Evolutionary conservation across 2,888 invertebrate species (phyloP).

Genomic region (Allygus modestus): DNA sequence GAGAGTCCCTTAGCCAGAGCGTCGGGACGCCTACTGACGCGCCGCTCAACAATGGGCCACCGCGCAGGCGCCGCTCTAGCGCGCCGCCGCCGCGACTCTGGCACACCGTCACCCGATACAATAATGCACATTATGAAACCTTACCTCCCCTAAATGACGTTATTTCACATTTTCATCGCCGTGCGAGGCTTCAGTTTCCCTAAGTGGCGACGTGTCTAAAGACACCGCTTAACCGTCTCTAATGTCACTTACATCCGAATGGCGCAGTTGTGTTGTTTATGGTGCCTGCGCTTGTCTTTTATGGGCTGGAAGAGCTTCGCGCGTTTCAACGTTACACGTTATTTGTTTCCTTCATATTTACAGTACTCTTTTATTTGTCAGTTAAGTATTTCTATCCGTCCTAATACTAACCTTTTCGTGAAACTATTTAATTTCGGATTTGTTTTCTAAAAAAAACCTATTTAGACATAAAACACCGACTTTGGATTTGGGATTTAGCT

Average conservation of each 20-base stretch:
- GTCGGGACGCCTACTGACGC: neutral
- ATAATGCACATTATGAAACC: conserved; percentile 42
- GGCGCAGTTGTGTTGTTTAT: neutral
- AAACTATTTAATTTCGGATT: too few relatives aligned
- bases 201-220: conserved; percentile 11
- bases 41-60: neutral
- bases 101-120: neutral
- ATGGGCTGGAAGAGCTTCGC: neutral
- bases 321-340: neutral
- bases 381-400: too few relatives aligned
- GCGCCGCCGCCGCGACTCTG: neutral
- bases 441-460: too few relatives aligned
- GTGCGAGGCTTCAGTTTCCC: neutral
- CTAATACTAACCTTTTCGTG: too few relatives aligned
- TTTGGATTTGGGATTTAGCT: too few relatives aligned
- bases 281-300: neutral
- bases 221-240: conserved; percentile 15
- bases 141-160: conserved; percentile 36
- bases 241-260: conserved; percentile 18
- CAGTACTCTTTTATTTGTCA: too few relatives aligned
- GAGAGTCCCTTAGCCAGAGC: neutral
- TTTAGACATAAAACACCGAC: too few relatives aligned
- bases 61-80: neutral
- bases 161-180: conserved; percentile 35
- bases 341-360: neutral